Conservation (phyloP, 2,113 vertebrate species). For the Casuarius casuarius region DNA sequence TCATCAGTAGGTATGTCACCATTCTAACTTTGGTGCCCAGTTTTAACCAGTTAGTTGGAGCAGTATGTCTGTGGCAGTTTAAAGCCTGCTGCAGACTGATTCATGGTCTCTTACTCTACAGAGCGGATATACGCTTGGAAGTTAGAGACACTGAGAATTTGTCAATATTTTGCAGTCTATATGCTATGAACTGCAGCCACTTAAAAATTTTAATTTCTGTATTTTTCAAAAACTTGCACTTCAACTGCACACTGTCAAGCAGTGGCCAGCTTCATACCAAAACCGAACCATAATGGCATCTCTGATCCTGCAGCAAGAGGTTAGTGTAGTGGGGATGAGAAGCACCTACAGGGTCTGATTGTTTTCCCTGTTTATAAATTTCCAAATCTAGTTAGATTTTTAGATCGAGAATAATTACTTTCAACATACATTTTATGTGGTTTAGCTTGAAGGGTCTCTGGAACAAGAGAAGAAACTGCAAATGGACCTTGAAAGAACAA, state of each 20-base stretch:
- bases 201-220: not conserved
- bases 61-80: not conserved
- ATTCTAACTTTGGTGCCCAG: not conserved
- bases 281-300: not conserved
- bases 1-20: not conserved
- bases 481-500: conserved; percentile 83
- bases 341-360: not conserved
- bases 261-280: not conserved
- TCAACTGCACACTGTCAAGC: not conserved
- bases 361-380: not conserved
- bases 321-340: not conserved
- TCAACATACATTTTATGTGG: not conserved
- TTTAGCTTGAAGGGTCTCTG: conserved; percentile 79
- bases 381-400: not conserved
- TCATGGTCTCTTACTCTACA: not conserved
- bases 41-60: not conserved
- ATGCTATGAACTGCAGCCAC: not conserved
- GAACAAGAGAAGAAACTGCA: conserved; percentile 86
- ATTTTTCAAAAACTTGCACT: not conserved
- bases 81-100: not conserved
- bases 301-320: not conserved
- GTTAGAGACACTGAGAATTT: not conserved
- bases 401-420: not conserved
- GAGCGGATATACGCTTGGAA: not conserved
- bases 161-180: not conserved